Conservation (phyloP, 1,140 invertebrate genomes). For the Ostrea edulis region DNA sequence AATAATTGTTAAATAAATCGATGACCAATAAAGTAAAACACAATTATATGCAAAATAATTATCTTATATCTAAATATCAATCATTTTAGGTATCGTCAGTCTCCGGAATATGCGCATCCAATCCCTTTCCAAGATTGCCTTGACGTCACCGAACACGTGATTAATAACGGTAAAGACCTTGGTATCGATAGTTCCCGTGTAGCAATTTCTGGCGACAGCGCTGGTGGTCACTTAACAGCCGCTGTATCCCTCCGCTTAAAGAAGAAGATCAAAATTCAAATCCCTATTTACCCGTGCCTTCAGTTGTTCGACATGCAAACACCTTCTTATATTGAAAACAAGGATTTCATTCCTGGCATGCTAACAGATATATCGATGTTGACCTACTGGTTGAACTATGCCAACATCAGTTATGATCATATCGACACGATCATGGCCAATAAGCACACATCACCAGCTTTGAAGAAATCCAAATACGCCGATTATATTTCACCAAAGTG, state of each 20-base stretch:
- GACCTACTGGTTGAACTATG: constrained; percentile 67
- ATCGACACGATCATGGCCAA: constrained; percentile 67
- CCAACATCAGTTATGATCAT: constrained; percentile 60
- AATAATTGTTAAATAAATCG: background rate
- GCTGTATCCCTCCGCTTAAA: constrained; percentile 69
- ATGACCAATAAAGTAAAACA: background rate
- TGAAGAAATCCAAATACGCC: constrained; percentile 67
- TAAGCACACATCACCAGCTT: constrained; percentile 63
- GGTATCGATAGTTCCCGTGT: constrained; percentile 61
- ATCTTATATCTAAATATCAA: background rate
- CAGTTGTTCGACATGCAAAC: constrained; percentile 72
- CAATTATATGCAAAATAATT: background rate
- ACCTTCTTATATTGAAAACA: constrained; percentile 73
- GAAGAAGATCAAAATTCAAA: constrained; percentile 67
- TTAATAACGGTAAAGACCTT: constrained; percentile 60
- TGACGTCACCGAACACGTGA: constrained; percentile 65
- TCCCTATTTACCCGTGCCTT: constrained; percentile 73
- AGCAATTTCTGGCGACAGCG: constrained; percentile 70
- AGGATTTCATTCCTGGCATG: constrained; percentile 65
- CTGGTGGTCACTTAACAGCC: constrained; percentile 72
- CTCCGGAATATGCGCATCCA: constrained; percentile 66
- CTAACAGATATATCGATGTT: constrained; percentile 65
- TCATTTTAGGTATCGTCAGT: constrained; percentile 63
- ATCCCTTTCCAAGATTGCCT: constrained; percentile 66
- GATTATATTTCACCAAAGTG: constrained; percentile 59